These are phyloP conservation scores for Salvelinus alpinus DNA, from an alignment of 2,113 vertebrate genomes.

Conservation along the genomic window DNA sequence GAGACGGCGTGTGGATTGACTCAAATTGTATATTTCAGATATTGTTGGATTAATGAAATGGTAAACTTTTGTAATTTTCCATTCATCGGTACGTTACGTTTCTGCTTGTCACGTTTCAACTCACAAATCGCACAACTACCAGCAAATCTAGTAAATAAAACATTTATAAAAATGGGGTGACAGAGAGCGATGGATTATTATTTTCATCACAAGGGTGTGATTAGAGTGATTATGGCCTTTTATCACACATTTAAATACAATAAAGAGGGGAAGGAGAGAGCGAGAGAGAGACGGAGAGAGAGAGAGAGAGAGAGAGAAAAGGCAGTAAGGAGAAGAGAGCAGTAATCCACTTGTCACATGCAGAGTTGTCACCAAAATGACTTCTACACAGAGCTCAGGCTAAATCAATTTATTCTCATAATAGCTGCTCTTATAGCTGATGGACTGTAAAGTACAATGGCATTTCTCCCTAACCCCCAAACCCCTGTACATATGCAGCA, in stretches of 20 bases:
- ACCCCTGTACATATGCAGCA: constrained; percentile 10
- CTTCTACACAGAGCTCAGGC: constrained; percentile 38
- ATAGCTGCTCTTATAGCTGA: constrained; percentile 45
- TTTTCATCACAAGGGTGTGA: constrained; percentile 55
- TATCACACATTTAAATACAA: constrained; percentile 29
- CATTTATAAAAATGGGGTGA: constrained; percentile 34
- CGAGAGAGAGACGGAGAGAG: not conserved
- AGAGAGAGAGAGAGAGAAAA: constrained; percentile 1
- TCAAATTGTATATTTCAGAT: not conserved
- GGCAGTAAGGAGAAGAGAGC: not conserved
- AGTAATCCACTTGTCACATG: constrained; percentile 54
- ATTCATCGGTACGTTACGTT: not conserved
- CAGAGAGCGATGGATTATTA: constrained; percentile 62
- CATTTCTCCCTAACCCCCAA: constrained; percentile 36
- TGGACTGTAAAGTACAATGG: constrained; percentile 38
- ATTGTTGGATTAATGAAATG: not conserved
- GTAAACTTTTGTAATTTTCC: not conserved
- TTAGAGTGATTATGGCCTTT: constrained; percentile 68
- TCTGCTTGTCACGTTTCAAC: constrained; percentile 1
- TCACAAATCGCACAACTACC: not conserved
- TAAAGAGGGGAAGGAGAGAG: not conserved
- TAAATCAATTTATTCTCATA: constrained; percentile 49
- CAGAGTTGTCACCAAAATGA: constrained; percentile 42
- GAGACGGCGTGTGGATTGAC: no score
- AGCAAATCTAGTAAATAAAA: not conserved